Evolutionary conservation across 2,113 vertebrate genomes (phyloP).

Genomic region (Daubentonia madagascariensis): DNA sequence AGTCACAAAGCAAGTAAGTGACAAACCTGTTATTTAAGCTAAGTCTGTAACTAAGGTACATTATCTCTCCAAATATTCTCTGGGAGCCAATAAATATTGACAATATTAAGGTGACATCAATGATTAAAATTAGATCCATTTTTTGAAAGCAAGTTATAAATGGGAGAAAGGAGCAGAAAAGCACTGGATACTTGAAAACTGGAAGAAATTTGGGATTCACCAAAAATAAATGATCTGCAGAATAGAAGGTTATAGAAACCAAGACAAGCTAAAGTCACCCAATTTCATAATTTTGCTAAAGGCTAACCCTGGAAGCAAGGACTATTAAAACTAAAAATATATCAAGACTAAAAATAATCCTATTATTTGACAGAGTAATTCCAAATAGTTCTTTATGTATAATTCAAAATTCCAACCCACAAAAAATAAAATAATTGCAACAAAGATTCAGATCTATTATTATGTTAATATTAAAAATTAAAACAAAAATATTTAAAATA

Average conservation of each 20-base stretch:
- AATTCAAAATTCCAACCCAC: slow-evolving; percentile 33
- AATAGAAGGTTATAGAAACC: slow-evolving; percentile 58
- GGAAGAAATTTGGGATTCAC: slow-evolving; percentile 41
- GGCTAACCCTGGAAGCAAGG: slow-evolving; percentile 54
- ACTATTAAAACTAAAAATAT: slow-evolving; percentile 71
- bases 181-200: slow-evolving; percentile 35
- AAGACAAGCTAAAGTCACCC: slow-evolving; percentile 58
- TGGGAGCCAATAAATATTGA: slow-evolving; percentile 59
- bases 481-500: slow-evolving; percentile 35
- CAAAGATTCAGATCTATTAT: slow-evolving; percentile 13
- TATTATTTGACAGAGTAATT: slow-evolving; percentile 63
- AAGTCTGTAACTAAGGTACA: slow-evolving; percentile 52
- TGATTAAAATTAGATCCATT: slow-evolving; percentile 63
- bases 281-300: slow-evolving; percentile 71
- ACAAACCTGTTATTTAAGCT: slow-evolving; percentile 62
- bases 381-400: slow-evolving; percentile 39
- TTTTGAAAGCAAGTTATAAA: slow-evolving; percentile 55
- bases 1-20: slow-evolving; percentile 40
- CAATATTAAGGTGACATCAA: slow-evolving; percentile 61
- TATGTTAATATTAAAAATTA: slow-evolving; percentile 50
- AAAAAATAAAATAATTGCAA: slow-evolving; percentile 28
- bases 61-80: slow-evolving; percentile 61
- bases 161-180: slow-evolving; percentile 40
- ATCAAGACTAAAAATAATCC: slow-evolving; percentile 66
- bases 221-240: slow-evolving; percentile 61